Base-by-base conservation (phyloP, 2,888 invertebrate genomes). In the Hydrotaea diabolus region DNA sequence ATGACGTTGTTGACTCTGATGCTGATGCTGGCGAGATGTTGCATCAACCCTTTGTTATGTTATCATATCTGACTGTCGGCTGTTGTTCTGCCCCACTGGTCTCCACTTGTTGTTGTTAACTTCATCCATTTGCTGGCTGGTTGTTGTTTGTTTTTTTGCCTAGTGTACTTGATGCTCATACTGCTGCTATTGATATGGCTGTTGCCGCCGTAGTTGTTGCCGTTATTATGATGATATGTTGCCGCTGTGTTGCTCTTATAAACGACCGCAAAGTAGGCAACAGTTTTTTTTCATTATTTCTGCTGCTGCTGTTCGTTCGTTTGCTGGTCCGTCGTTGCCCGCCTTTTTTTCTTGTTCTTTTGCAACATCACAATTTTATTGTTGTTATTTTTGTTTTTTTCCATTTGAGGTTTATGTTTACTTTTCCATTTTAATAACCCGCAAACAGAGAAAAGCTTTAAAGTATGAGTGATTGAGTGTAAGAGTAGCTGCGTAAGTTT, bases 181-280 rank as follows among this genome's bases (percentile, higher is more conserved):
- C 43, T 59, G 73, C 19, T 26, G 46, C 43, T 74, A 39, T 23
- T 43, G 36, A 23, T 43, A 15, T 11, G 9, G 43, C 5, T 43
- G 11, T 11, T 3, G 43, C 5, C 9, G 11, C 3, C 43, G 9
- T 13, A 59, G 26, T 59, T 39, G 31, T 31, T 31, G 31, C 31
- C 7, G 31, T 31, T 31, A 31, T 31, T 31, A 31, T 31, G 66
- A 66, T 36, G 66, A 66, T 36, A 66, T 66, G 21, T 43, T 19
- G 19, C 66, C 21, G 26, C 17, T 43, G 66, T 79, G 76, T 73
- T 82, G 79, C 85, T 85, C 82, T 85, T 85, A 82, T 82, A 76
- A 85, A 85, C 75, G 85, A 82, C 85, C 85, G 77, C 85, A 85
- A 85, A 85, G 82, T 85, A 85, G 82, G 85, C 85, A 85, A 85